phyloP scores from a whole-genome alignment of 2,113 vertebrate species.

The Phyllopteryx taeniolatus region DNA sequence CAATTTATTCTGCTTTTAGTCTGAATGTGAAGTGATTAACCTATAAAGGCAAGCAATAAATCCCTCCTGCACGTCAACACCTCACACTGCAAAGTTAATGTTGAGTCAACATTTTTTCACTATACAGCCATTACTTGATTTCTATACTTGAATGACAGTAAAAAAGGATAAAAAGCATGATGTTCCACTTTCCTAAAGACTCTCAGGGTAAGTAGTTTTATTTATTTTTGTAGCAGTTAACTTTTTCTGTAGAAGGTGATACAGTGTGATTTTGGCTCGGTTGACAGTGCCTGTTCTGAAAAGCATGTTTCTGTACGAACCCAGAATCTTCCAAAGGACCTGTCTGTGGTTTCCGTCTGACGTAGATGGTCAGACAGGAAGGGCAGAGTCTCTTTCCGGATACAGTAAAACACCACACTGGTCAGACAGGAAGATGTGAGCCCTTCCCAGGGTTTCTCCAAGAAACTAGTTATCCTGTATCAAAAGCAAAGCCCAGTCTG shows the following conservation, averaged over 20 bases:
- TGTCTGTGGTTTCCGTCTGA: slow-evolving; percentile 49
- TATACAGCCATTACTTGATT: not conserved
- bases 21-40: no score
- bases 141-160: no score
- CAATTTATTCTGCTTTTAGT: no score
- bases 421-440: slow-evolving; percentile 72
- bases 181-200: not conserved
- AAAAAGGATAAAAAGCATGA: not conserved
- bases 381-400: slow-evolving; percentile 63
- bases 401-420: slow-evolving; percentile 82
- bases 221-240: no score
- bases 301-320: slow-evolving; percentile 49
- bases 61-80: no score
- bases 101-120: no score
- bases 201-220: not conserved
- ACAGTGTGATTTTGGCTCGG: no score
- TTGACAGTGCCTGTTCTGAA: not conserved
- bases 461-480: slow-evolving; percentile 71
- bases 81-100: no score
- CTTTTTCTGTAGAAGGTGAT: no score
- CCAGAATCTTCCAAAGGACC: slow-evolving; percentile 75
- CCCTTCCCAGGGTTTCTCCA: slow-evolving; percentile 73
- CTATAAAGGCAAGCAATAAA: no score
- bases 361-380: slow-evolving; percentile 68
- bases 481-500: not conserved